A percentile compares a stretch with the other conserved stretches of the same genome.
Conservation (phyloP, 2,113 vertebrate species). For the Parotia lawesii region DNA sequence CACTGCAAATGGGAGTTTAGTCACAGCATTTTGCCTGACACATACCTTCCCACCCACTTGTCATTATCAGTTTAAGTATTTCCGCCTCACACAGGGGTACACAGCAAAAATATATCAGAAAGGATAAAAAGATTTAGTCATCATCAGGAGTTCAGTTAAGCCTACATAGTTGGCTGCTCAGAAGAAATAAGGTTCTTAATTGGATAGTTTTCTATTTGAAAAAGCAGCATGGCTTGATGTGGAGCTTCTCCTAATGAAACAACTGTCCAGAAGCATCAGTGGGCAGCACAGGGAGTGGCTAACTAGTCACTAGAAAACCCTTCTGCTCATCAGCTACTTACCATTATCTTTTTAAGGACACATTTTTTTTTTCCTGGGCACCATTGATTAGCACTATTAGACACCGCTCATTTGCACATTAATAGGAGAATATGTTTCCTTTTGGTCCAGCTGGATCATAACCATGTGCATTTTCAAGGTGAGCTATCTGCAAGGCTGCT, state of each 20-base stretch:
- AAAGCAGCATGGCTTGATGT: background rate
- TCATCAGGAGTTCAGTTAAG: slow-evolving; percentile 16
- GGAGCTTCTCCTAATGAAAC: background rate
- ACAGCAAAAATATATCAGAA: slow-evolving; percentile 17
- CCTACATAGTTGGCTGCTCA: slow-evolving; percentile 12
- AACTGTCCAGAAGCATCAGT: background rate
- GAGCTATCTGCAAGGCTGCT: background rate
- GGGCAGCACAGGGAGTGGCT: background rate
- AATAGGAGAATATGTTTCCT: background rate
- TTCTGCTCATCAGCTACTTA: background rate
- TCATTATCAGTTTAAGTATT: slow-evolving; percentile 35
- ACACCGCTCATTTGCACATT: background rate
- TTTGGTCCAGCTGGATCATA: background rate
- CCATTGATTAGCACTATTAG: background rate
- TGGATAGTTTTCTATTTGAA: slow-evolving; percentile 26
- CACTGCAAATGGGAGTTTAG: slow-evolving; percentile 19
- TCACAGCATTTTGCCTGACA: slow-evolving; percentile 39
- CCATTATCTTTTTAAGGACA: background rate
- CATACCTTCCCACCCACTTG: slow-evolving; percentile 3
- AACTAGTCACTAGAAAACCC: background rate
- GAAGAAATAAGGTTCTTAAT: slow-evolving; percentile 44
- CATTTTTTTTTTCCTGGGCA: background rate
- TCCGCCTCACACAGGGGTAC: background rate
- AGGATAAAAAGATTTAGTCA: slow-evolving; percentile 24
- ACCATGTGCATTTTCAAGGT: background rate